Percentiles rank a stretch among this genome's conserved stretches.
These are phyloP conservation scores for Macaria liturata DNA, from an alignment of 2,888 invertebrate genomes.

Conservation along the genomic window DNA sequence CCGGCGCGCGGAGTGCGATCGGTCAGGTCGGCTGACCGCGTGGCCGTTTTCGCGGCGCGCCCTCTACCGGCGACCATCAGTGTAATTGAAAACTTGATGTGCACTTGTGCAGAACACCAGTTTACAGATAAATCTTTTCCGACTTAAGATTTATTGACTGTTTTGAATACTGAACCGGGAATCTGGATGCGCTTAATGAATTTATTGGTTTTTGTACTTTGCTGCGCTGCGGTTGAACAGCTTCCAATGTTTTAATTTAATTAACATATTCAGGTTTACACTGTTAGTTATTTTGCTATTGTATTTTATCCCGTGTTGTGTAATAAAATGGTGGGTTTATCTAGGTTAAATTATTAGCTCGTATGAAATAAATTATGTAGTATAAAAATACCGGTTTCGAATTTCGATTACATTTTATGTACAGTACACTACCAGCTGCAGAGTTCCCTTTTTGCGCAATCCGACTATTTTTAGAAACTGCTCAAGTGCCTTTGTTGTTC, in stretches of 20 bases:
- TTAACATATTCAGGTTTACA: neutral
- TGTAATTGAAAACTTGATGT: slow-evolving; percentile 82
- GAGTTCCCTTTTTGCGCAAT: slow-evolving; percentile 1
- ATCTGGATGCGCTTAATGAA: slow-evolving; percentile 14
- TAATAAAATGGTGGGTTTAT: neutral
- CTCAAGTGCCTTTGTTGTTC: slow-evolving; percentile 33
- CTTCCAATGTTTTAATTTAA: slow-evolving; percentile 6
- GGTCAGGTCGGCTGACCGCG: slow-evolving; percentile 71
- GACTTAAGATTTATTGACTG: slow-evolving; percentile 40
- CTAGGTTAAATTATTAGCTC: too few relatives aligned
- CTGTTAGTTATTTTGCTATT: neutral
- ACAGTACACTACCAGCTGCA: neutral
- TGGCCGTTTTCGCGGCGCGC: slow-evolving; percentile 70
- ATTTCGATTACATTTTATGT: too few relatives aligned
- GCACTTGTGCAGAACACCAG: slow-evolving; percentile 73
- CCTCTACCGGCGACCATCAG: slow-evolving; percentile 70
- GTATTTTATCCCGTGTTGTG: neutral
- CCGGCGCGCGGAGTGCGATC: slow-evolving; percentile 65
- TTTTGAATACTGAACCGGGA: slow-evolving; percentile 26
- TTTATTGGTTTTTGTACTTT: slow-evolving; percentile 16
- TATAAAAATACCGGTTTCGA: too few relatives aligned
- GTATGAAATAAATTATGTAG: too few relatives aligned
- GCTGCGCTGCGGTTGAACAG: slow-evolving; percentile 2
- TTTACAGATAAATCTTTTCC: slow-evolving; percentile 72
- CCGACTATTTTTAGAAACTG: slow-evolving; percentile 7